phyloP scores from a whole-genome alignment of 2,113 vertebrate genomes.

The Malurus elegans region DNA sequence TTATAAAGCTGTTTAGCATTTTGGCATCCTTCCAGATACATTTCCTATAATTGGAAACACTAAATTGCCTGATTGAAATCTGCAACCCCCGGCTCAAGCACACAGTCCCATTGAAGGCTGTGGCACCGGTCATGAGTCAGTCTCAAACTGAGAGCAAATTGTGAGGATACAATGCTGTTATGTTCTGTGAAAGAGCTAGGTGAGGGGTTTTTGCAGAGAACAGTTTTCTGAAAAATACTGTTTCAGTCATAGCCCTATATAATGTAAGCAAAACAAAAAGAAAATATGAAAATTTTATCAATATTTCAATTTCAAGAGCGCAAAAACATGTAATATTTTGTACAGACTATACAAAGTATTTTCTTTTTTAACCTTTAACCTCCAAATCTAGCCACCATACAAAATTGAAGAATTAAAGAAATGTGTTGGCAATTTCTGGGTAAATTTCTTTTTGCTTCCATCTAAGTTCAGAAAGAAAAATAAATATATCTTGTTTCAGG shows the following conservation, averaged over 20 bases:
- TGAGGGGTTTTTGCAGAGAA: background rate
- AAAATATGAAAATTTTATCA: background rate
- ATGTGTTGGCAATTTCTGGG: background rate
- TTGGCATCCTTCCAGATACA: constrained; percentile 42
- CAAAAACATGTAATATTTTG: background rate
- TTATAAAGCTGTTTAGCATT: constrained; percentile 47
- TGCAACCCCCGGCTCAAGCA: background rate
- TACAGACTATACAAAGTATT: background rate
- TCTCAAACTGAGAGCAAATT: background rate
- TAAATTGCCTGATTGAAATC: constrained; percentile 23
- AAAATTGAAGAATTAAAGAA: background rate
- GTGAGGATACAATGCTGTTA: background rate
- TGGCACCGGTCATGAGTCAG: background rate
- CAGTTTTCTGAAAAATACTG: background rate
- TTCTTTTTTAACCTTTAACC: background rate
- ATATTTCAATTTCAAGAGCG: background rate
- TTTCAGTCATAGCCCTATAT: background rate
- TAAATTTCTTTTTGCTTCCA: background rate
- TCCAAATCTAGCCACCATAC: background rate
- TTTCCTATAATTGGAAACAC: constrained; percentile 52
- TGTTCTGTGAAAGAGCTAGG: background rate
- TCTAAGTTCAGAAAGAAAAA: background rate
- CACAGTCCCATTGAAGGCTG: background rate
- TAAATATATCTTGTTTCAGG: background rate
- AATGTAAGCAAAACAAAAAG: background rate